Conservation (phyloP, 2,888 invertebrate genomes). For the Onchidella celtica region DNA sequence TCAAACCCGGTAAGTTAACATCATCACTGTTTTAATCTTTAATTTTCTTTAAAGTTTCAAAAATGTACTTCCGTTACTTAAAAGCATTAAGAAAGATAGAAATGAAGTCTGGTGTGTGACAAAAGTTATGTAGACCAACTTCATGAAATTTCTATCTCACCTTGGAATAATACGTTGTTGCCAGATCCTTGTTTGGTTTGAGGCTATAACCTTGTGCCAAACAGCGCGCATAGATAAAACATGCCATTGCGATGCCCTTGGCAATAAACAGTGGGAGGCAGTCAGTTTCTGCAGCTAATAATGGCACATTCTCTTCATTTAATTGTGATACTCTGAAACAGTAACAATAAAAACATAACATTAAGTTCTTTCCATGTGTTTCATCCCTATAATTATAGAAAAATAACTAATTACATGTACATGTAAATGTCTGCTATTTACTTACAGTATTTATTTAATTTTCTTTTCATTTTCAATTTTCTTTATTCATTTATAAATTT, state of each 20-base stretch:
- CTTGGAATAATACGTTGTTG: conserved; percentile 75
- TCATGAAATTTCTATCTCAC: conserved; percentile 57
- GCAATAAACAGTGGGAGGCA: conserved; percentile 74
- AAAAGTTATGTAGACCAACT: not conserved
- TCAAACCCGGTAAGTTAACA: too few species aligned
- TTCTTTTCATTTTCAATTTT: too few species aligned
- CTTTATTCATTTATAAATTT: too few species aligned
- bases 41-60: not conserved
- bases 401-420: too few species aligned
- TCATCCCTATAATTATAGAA: too few species aligned
- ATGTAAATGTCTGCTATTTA: too few species aligned
- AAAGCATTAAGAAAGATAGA: too few species aligned
- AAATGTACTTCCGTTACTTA: too few species aligned
- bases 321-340: conserved; percentile 72
- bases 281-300: conserved; percentile 75
- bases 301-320: conserved; percentile 61
- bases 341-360: not conserved
- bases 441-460: too few species aligned
- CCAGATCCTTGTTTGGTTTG: conserved; percentile 68
- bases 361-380: too few species aligned
- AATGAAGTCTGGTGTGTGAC: not conserved
- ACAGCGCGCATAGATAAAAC: conserved; percentile 78
- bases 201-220: conserved; percentile 74
- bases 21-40: too few species aligned
- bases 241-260: conserved; percentile 78